Evolutionary conservation across 2,797 vertebrate genomes (phyloP).

Genomic region (Scolopax rusticola): DNA sequence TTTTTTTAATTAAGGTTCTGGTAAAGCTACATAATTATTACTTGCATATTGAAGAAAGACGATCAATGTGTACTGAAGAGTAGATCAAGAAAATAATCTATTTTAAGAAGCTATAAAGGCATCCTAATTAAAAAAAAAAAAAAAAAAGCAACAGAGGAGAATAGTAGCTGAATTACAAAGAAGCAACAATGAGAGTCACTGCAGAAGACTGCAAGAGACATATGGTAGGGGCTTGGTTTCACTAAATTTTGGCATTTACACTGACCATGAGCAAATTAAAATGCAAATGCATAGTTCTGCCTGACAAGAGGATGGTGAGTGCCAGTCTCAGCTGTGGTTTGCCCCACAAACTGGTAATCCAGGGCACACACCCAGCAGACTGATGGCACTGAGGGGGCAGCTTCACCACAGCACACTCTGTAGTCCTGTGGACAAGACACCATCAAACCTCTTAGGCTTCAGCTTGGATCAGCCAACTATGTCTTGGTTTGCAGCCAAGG

Average conservation of each 20-base stretch:
- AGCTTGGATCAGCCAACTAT: not conserved
- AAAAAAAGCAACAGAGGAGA: not conserved
- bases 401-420: rapidly evolving
- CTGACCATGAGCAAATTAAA: not conserved
- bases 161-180: not conserved
- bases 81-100: not conserved
- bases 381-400: rapidly evolving
- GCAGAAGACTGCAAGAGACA: not conserved
- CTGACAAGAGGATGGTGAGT: not conserved
- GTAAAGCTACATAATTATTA: not conserved
- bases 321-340: not conserved
- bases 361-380: rapidly evolving
- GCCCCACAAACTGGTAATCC: not conserved
- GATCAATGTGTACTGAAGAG: not conserved
- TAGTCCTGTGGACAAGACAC: rapidly evolving
- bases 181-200: not conserved
- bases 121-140: not conserved
- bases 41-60: not conserved
- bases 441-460: not conserved
- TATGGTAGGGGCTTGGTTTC: not conserved
- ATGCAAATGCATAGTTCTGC: not conserved
- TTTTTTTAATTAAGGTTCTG: constrained; percentile 5
- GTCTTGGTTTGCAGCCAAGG: not conserved
- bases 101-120: not conserved
- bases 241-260: not conserved